phyloP scores from a whole-genome alignment of 92 coral and sea anemone species.

The Phenganax subtilis region DNA sequence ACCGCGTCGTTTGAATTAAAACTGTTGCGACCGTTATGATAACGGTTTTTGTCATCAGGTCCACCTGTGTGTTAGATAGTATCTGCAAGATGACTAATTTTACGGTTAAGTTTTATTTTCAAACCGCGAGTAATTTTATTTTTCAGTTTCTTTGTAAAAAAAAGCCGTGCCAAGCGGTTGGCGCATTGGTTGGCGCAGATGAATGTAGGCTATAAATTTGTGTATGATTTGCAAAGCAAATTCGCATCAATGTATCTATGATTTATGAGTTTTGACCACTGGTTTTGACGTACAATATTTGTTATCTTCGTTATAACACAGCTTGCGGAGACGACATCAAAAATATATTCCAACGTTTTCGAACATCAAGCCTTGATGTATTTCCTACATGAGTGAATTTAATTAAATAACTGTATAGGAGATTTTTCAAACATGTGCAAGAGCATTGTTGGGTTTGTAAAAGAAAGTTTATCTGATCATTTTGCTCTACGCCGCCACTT shows the following conservation, averaged over 20 bases:
- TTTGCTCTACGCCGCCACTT: too few relatives aligned
- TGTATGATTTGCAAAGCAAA: too few relatives aligned
- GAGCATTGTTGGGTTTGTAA: too few relatives aligned
- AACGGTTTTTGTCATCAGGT: not conserved
- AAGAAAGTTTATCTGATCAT: too few relatives aligned
- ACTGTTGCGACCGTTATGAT: not conserved
- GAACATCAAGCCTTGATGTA: too few relatives aligned
- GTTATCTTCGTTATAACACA: conserved; percentile 1
- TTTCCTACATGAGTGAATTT: too few relatives aligned
- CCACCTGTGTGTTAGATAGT: conserved; percentile 1
- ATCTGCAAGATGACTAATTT: not conserved
- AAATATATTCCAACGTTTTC: not conserved
- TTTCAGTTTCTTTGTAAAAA: not conserved
- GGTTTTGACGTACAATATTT: conserved; percentile 4
- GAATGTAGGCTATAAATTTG: too few relatives aligned
- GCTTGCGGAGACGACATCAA: not conserved
- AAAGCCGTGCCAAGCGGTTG: not conserved
- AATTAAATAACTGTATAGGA: too few relatives aligned
- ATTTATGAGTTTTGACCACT: too few relatives aligned
- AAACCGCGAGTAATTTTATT: not conserved
- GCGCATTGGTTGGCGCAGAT: not conserved
- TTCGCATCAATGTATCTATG: too few relatives aligned
- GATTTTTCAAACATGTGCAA: too few relatives aligned
- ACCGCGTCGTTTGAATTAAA: not conserved
- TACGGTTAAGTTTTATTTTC: not conserved